phyloP scores from a whole-genome alignment of 2,797 vertebrate genomes.

The Enteromius paludinosus region DNA sequence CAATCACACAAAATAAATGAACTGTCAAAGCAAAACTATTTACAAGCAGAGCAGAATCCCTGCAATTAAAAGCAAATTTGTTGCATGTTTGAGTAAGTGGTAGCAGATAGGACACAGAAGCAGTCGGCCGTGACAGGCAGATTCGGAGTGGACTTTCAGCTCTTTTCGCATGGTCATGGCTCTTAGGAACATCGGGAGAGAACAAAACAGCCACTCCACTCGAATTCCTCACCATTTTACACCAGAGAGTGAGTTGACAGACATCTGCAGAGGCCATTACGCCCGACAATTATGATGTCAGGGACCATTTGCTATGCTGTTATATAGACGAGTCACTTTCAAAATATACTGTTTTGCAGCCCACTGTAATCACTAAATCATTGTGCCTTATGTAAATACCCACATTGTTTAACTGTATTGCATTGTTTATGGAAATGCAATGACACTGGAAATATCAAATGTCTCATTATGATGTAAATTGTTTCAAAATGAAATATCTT shows the following conservation, averaged over 20 bases:
- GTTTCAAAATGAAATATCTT: background rate
- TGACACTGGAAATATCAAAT: slow-evolving; percentile 8
- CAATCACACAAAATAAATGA: slow-evolving; percentile 86
- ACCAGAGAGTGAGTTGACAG: slow-evolving; percentile 63
- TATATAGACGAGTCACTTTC: slow-evolving; percentile 58
- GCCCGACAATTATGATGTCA: slow-evolving; percentile 67
- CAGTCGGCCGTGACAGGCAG: slow-evolving; percentile 70
- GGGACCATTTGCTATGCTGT: slow-evolving; percentile 60
- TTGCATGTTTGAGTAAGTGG: slow-evolving; percentile 83
- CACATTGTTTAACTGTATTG: slow-evolving; percentile 54
- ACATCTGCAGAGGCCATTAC: slow-evolving; percentile 69
- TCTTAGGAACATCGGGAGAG: slow-evolving; percentile 22
- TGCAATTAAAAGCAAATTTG: slow-evolving; percentile 81
- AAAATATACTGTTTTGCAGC: slow-evolving; percentile 44
- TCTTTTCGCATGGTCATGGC: slow-evolving; percentile 19
- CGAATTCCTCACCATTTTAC: slow-evolving; percentile 62
- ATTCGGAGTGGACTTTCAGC: slow-evolving; percentile 63
- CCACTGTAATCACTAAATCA: slow-evolving; percentile 42
- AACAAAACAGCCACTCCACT: slow-evolving; percentile 57
- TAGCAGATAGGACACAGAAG: slow-evolving; percentile 80
- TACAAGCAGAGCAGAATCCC: slow-evolving; percentile 78
- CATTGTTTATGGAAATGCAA: slow-evolving; percentile 56
- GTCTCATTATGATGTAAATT: background rate
- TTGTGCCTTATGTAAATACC: slow-evolving; percentile 45
- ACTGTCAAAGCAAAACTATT: slow-evolving; percentile 82